These are phyloP conservation scores for Emmelina monodactyla DNA, from an alignment of 2,888 invertebrate species.

Conservation along the genomic window DNA sequence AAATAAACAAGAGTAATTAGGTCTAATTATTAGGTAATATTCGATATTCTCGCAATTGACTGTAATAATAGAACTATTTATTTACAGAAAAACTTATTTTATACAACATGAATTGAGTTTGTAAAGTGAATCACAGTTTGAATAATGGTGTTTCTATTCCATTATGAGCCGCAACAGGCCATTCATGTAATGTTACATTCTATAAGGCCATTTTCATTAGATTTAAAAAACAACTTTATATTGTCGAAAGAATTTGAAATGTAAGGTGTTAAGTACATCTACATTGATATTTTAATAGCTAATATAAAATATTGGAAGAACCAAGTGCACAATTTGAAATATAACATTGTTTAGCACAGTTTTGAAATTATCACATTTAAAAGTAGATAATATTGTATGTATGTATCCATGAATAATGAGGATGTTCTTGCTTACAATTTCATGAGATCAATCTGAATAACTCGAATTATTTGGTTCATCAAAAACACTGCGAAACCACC, in stretches of 20 bases:
- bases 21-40: slow-evolving; percentile 8
- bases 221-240: slow-evolving; percentile 31
- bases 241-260: not conserved
- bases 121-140: slow-evolving; percentile 53
- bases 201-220: slow-evolving; percentile 38
- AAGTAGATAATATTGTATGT: too few relatives aligned
- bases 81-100: not conserved
- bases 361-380: too few relatives aligned
- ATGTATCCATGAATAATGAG: too few relatives aligned
- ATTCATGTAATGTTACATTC: too few relatives aligned
- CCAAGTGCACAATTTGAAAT: too few relatives aligned
- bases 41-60: slow-evolving; percentile 28
- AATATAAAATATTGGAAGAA: not conserved
- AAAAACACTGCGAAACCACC: too few relatives aligned
- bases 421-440: too few relatives aligned
- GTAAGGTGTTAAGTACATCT: slow-evolving; percentile 44
- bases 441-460: too few relatives aligned
- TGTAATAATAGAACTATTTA: slow-evolving; percentile 21
- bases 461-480: too few relatives aligned
- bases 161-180: too few relatives aligned
- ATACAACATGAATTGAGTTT: slow-evolving; percentile 30
- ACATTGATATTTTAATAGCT: slow-evolving; percentile 11
- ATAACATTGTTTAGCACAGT: too few relatives aligned
- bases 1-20: not conserved
- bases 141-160: slow-evolving; percentile 48